These are phyloP conservation scores for Blennius ocellaris DNA, from an alignment of 2,113 vertebrate genomes.

Conservation along the genomic window DNA sequence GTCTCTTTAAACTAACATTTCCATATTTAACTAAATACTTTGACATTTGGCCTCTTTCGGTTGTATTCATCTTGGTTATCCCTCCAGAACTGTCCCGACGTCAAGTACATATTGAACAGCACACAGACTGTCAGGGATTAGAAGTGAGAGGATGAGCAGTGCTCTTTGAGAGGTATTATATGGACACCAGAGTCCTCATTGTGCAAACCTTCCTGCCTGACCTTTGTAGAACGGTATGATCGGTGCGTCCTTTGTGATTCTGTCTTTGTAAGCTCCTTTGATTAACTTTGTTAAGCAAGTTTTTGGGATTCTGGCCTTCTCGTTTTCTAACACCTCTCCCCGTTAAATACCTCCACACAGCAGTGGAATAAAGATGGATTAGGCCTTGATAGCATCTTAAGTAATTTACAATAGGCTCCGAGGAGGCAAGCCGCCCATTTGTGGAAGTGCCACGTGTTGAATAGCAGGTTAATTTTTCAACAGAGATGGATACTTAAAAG, in stretches of 20 bases:
- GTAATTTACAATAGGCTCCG: conserved; percentile 93
- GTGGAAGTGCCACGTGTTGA: conserved; percentile 88
- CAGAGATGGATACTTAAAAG: conserved; percentile 89
- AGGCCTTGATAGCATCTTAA: conserved; percentile 94
- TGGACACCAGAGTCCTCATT: conserved; percentile 92
- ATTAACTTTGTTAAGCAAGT: conserved; percentile 98
- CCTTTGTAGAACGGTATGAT: conserved; percentile 88
- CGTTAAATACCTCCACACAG: conserved; percentile 86
- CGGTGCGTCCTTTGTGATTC: conserved; percentile 87
- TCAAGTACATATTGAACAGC: conserved; percentile 83
- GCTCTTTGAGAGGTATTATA: conserved; percentile 87
- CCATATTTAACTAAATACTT: conserved; percentile 43
- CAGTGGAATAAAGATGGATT: conserved; percentile 91
- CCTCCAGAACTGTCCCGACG: conserved; percentile 57
- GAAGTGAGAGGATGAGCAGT: conserved; percentile 86
- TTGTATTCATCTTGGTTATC: conserved; percentile 60
- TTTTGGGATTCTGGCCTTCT: conserved; percentile 79
- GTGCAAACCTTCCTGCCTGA: conserved; percentile 89
- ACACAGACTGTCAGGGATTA: conserved; percentile 91
- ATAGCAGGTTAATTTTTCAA: conserved; percentile 94
- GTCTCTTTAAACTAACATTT: conserved; percentile 22
- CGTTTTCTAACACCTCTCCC: conserved; percentile 72
- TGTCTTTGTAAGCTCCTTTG: conserved; percentile 86
- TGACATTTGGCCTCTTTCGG: conserved; percentile 46
- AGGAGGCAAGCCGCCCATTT: conserved; percentile 89